Evolutionary conservation across 2,888 invertebrate genomes (phyloP), one percentile per base, ranked within the genome.

Genomic region (Limnephilus lunatus): DNA sequence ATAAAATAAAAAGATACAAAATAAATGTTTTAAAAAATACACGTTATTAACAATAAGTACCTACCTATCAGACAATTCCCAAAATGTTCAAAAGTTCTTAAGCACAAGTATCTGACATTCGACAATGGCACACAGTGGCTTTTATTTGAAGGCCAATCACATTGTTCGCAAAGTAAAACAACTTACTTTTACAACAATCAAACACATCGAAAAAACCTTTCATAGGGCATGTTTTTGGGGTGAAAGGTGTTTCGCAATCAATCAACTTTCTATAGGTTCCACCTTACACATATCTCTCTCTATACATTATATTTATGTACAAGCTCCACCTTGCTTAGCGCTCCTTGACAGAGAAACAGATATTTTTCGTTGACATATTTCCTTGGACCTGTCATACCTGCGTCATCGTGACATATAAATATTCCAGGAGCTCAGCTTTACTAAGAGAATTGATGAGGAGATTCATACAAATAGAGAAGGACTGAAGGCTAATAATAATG

Each of bases 371-470:
- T 35, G 32, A 83, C 68, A 68, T 32, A 32, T 39, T 35, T 39
- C 25, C 83, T 7, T 25, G 5, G 25, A 4, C 83, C 9, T 83
- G 83, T 83, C 83, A 83, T 83, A 83, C 83, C 83, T 83, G 83
- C 25, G 35, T 83, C 83, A 35, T 83, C 83, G 35, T 83, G 83
- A 25, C 83, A 32, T 25, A 68, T 35, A 32, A 83, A 39, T 83
- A 83, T 32, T 19, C 83, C 83, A 39, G 35, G 25, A 35, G 83
- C 19, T 32, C 32, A 32, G 83, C 83, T 83, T 83, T 83, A 39
- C 83, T 35, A 32, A 83, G 83, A 39, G 35, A 83, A 68, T 68
- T 68, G 68, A 68, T 68, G 68, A 68, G 68, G 68, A 68, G 68
- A 68, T 68, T n/a, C 2, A 25, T 25, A 68, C n/a, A 68, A 68